phyloP scores from a whole-genome alignment of 1,140 invertebrate genomes.

The Ips nitidus region DNA sequence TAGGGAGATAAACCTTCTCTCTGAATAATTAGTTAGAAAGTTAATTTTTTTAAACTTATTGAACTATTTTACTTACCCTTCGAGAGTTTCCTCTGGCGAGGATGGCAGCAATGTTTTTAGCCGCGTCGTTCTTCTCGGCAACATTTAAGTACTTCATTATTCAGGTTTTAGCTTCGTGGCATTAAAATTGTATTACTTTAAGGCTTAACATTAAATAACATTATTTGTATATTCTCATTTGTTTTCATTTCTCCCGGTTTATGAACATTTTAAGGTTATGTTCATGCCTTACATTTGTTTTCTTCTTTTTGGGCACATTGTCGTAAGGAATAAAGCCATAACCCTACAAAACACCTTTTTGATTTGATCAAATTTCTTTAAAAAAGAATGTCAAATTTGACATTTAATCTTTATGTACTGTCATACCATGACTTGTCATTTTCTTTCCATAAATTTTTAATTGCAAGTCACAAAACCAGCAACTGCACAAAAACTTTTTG shows the following conservation, averaged over 20 bases:
- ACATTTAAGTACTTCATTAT: conserved; percentile 79
- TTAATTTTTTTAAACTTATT: not conserved
- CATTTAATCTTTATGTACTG: too few species aligned
- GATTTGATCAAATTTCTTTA: too few species aligned
- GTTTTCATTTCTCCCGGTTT: not conserved
- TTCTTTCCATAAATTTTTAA: too few species aligned
- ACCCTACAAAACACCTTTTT: too few species aligned
- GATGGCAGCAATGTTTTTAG: conserved; percentile 90
- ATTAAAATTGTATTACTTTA: conserved; percentile 11
- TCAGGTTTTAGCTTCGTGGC: not conserved
- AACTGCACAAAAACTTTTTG: not conserved
- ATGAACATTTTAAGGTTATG: not conserved
- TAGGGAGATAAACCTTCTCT: conserved; percentile 86
- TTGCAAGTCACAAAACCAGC: conserved; percentile 2
- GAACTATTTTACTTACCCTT: conserved; percentile 59
- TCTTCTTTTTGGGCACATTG: too few species aligned
- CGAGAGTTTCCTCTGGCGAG: conserved; percentile 75
- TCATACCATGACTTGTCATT: too few species aligned
- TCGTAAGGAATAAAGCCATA: too few species aligned
- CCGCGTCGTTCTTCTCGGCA: conserved; percentile 99
- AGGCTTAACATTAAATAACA: conserved; percentile 2
- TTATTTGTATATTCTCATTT: not conserved
- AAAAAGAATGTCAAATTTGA: too few species aligned
- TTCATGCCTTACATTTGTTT: not conserved
- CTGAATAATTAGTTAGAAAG: conserved; percentile 60